Evolutionary conservation across 2,113 vertebrate species (phyloP), one percentile per base, ranked within the genome.

Genomic region (Boleophthalmus pectinirostris): DNA sequence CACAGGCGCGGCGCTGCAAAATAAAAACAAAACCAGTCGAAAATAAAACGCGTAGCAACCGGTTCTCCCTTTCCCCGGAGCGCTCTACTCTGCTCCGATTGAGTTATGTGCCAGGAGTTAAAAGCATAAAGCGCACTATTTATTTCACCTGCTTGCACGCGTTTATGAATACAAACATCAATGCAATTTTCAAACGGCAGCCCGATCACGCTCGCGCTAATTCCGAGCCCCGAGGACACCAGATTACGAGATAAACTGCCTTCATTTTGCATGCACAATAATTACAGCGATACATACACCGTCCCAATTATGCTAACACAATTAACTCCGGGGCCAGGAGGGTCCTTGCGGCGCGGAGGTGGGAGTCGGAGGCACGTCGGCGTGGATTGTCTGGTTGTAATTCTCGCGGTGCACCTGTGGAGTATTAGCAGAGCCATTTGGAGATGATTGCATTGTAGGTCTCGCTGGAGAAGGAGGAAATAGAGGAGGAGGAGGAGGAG

Each of bases 241-340:
- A 88, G 82, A 81, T 89, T 81, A 92, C 67, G 47, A 90, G 90
- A 87, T 90, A 88, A 90, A 90, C 75, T 54, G 47, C 74, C 82
- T 85, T 70, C 74, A 88, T 89, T 91, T 89, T 75, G 78, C 78
- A 86, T 74, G 77, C 77, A 69, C 88, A 88, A 81, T 89, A 87
- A 90, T 89, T 87, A 88, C 79, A 87, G 10, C 63, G 68, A 46
- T 80, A 85, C 77, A 66, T 82, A 83, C 83, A 78, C 82, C 66
- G 78, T 68, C 78, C 72, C 87, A 87, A 87, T 91, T 88, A 88
- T 73, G 84, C 79, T 85, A 88, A 88, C 85, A 73, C 79, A 86
- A 89, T 90, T 85, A 87, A 88, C 83, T 87, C 66, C 72, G 29
- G 82, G 77, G 80, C 79, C 82, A 49, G 14, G 70, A 86, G 79